Conservation (phyloP, 2,113 vertebrate species). For the Castor canadensis region DNA sequence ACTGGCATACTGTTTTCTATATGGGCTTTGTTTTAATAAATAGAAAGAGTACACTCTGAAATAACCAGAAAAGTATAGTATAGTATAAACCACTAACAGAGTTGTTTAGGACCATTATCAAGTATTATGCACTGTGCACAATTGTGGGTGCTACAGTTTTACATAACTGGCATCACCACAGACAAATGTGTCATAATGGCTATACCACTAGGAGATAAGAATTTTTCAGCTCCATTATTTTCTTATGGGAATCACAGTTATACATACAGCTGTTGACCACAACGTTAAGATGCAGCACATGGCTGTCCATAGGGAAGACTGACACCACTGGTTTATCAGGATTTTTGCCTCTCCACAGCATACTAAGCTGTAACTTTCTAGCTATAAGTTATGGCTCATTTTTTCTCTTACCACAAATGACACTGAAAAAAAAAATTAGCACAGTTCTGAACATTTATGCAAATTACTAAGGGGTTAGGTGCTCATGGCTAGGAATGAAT, state of each 20-base stretch:
- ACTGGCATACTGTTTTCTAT: background rate
- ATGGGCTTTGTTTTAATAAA: background rate
- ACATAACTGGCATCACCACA: background rate
- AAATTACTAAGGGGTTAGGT: conserved; percentile 53
- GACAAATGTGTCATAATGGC: background rate
- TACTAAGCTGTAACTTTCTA: background rate
- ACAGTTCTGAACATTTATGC: conserved; percentile 16
- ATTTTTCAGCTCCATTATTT: background rate
- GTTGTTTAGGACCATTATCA: background rate
- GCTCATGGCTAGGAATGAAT: conserved; percentile 5
- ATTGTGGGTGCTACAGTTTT: background rate
- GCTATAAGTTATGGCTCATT: background rate
- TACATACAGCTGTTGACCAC: background rate
- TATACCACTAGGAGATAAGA: background rate
- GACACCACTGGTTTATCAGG: background rate
- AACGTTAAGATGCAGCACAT: background rate
- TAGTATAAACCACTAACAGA: background rate
- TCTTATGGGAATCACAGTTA: background rate
- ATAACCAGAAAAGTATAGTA: background rate
- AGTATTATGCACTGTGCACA: background rate
- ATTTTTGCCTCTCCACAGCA: background rate
- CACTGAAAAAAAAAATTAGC: conserved; percentile 33
- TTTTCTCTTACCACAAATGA: conserved; percentile 33
- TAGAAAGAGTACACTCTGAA: background rate
- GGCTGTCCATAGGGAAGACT: background rate